Evolutionary conservation across 2,888 invertebrate species (phyloP).

Genomic region (Clivina fossor): DNA sequence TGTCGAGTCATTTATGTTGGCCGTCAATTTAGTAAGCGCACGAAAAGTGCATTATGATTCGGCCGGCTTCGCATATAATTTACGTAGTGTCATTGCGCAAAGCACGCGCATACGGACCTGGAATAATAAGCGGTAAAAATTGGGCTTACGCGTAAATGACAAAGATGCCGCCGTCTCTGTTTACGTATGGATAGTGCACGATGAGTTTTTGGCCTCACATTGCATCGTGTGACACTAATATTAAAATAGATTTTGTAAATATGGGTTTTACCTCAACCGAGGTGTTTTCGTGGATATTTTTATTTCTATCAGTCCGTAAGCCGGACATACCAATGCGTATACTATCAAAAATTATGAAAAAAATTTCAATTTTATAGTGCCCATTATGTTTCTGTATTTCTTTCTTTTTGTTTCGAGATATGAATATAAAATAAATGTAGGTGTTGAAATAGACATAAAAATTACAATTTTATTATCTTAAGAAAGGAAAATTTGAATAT

Average conservation of each 20-base stretch:
- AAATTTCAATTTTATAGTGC: background rate
- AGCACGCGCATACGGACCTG: slow-evolving; percentile 1
- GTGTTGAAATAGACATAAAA: too few relatives aligned
- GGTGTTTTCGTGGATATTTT: background rate
- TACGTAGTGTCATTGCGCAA: slow-evolving; percentile 20
- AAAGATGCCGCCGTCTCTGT: slow-evolving; percentile 19
- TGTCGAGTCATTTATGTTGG: too few relatives aligned
- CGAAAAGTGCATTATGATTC: too few relatives aligned
- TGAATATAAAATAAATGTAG: too few relatives aligned
- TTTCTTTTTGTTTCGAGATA: too few relatives aligned
- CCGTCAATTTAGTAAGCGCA: too few relatives aligned
- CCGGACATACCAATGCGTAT: background rate
- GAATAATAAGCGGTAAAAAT: slow-evolving; percentile 12
- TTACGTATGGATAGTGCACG: slow-evolving; percentile 9
- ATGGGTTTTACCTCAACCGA: slow-evolving; percentile 12
- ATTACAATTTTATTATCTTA: too few relatives aligned
- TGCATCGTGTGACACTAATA: background rate
- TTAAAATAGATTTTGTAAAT: background rate
- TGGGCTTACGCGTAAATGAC: slow-evolving; percentile 16
- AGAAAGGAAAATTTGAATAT: too few relatives aligned
- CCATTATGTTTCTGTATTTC: too few relatives aligned
- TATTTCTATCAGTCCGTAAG: background rate
- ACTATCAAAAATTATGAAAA: background rate
- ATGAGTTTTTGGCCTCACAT: slow-evolving; percentile 3
- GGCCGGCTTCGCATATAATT: too few relatives aligned